Evolutionary conservation across 2,888 invertebrate species (phyloP), one percentile per base, ranked within the genome.

Genomic region (Stenchaetothrips biformis): DNA sequence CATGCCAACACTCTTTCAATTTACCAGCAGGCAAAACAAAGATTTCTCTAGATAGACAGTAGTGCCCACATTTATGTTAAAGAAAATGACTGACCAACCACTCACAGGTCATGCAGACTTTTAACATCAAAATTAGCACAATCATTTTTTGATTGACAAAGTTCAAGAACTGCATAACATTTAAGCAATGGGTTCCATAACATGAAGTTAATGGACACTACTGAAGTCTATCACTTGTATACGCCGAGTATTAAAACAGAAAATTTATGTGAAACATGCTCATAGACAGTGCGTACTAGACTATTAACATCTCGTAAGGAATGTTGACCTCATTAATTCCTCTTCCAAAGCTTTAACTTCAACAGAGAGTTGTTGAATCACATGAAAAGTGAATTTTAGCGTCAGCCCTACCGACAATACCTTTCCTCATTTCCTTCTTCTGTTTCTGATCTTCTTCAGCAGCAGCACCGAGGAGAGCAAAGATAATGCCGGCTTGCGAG

Each of bases 401-500:
- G 6, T 9, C 16, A 25, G 18, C 49, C 13, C 48, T 9, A 7
- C 27, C 47, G 48, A 74, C 77, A 85, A 87, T 91, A 95, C 95
- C 95, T 92, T 95, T 95, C 88, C 95, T 94, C 93, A 94, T 93
- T 88, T 96, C 95, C 88, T 97, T 95, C 85, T 95, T 94, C 88
- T 95, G 94, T 84, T 93, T 93, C 86, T 95, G 95, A 85, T 97
- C 95, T 86, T 95, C 93, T 86, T 96, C 95, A 21, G 95, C 96
- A 79, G 96, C 95, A 27, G 99, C 99, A 81, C 99, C 99, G 84
- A 99, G 91, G 27, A 99, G 91, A 9, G 98, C 97, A 89, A 99
- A 99, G 87, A 99, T 99, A 87, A 99, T 99, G 86, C 99, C 99
- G 81, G 99, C 98, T 87, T 99, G 99, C 7, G 99, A 99, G 89